Base-by-base conservation (phyloP, 2,888 invertebrate species). In the Nasonia oneida region DNA sequence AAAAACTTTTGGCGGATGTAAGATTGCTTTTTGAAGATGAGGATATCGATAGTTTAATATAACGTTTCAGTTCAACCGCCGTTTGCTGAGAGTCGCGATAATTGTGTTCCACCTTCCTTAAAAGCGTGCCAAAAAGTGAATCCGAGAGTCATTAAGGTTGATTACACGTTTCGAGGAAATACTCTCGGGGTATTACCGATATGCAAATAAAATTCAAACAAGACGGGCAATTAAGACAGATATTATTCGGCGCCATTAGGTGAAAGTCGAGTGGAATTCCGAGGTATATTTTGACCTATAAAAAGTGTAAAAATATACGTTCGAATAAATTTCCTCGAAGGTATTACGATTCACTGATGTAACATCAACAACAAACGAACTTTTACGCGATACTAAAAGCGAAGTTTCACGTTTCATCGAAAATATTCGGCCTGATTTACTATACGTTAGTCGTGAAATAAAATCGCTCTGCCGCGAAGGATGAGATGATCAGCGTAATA, bases 191-290 rank as follows among this genome's bases (percentile, higher is more conserved):
- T 12, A 4, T 47, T 64, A 64, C 79, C 42, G 64, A 74, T 79
- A 84, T 64, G 74, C 23, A 50, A 64, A 74, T 74, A 37, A 73
- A 61, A 83, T 74, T 78, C 73, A 67, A 78, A 57, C 73, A 64
- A 39, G 29, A 64, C 79, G 29, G 33, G 37, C 53, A 64, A 67
- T 83, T 75, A 64, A 74, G 79, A 50, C 50, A 15, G 61, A 78
- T 83, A 64, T 61, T 53, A 71, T 71, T 42, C 61, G 29, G 12
- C 42, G 61, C n/a, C 50, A 78, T 73, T 83, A 73, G 47, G 78
- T 78, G 83, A 78, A 83, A 73, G 78, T 78, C n/a, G 23, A 18
- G 6, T 6, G 33, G 29, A 71, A 47, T 57, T 23, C 15, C 37
- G 64, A 75, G 61, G 10, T n/a, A 75, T 42, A 76, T 50, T 47